Base-by-base conservation (phyloP, 2,797 vertebrate species). In the Acropternis orthonyx region DNA sequence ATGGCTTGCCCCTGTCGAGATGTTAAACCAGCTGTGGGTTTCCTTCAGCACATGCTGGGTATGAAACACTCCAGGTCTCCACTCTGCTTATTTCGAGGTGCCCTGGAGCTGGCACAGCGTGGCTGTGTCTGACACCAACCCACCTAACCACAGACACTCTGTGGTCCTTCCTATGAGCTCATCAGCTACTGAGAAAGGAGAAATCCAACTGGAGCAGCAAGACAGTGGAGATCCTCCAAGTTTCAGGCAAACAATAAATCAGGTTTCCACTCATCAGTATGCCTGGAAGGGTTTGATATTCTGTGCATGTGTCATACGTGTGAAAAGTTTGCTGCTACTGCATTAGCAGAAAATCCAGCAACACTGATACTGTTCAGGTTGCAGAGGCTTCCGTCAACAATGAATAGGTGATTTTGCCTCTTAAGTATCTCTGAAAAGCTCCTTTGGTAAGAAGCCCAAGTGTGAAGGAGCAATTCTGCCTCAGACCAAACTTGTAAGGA, bases 361-460 rank as follows among this genome's bases (percentile, higher is more conserved):
- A 30, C 10, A 48, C 24, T 93, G 62, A 4, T 51, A 11, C 28
- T 75, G 8, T 71, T 81, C 65, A 61, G 36, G 39, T 28, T 72
- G 41, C 32, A 63, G 43, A 51, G 30, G 24, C 67, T 88, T 90
- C 71, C 43, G 30, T 54, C 44, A 37, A 39, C 44, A 39, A 20
- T 37, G 55, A 82, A n/a, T 3, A 68, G 48, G 46, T 72, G 36
- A 87, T 41, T 41, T 41, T 41, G 37, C 37, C 37, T 85, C 93
- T 91, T 63, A 58, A 17, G 83, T 7, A 59, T 46, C 79, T 89
- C n/a, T 93, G 86, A 93, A 96, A 95, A 95, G 68, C 87, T 95
- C 54, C 59, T 89, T 79, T 93, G 89, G 88, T 89, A 86, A 74
- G 54, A 43, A 90, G 78, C 90, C 75, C 67, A 90, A 37, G 61